Evolutionary conservation across 2,888 invertebrate genomes (phyloP).

Genomic region (Unio pictorum): DNA sequence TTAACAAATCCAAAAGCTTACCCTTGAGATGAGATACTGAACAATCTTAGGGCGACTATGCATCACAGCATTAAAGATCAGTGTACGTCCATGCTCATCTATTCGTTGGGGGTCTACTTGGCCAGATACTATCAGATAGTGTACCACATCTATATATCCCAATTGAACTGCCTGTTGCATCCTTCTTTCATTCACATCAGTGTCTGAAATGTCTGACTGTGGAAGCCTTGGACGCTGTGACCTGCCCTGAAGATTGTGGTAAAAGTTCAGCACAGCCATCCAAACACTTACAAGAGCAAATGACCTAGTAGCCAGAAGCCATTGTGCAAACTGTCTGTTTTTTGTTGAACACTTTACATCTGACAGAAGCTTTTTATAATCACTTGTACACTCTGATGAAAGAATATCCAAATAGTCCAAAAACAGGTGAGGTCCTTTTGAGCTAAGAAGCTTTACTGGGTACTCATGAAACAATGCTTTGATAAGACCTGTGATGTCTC

Average conservation of each 20-base stretch:
- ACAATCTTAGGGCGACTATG: constrained; percentile 63
- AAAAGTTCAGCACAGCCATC: constrained; percentile 67
- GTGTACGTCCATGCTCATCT: constrained; percentile 61
- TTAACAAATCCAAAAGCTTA: constrained; percentile 26
- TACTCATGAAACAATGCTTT: constrained; percentile 68
- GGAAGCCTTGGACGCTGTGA: constrained; percentile 13
- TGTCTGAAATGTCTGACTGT: constrained; percentile 11
- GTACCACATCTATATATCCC: constrained; percentile 67
- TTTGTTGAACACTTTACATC: constrained; percentile 68
- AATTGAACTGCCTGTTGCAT: constrained; percentile 58
- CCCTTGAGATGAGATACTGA: constrained; percentile 60
- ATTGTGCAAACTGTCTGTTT: constrained; percentile 68
- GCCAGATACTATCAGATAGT: constrained; percentile 60
- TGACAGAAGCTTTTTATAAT: constrained; percentile 63
- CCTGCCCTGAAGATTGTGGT: constrained; percentile 50
- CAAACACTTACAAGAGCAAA: constrained; percentile 68
- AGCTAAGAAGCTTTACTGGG: constrained; percentile 59
- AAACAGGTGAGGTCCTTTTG: constrained; percentile 62
- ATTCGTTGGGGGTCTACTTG: constrained; percentile 48
- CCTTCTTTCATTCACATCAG: constrained; percentile 45
- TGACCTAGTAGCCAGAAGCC: constrained; percentile 65
- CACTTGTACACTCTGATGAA: constrained; percentile 56
- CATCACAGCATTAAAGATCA: constrained; percentile 67
- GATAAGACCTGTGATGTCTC: constrained; percentile 59
- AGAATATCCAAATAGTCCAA: constrained; percentile 67